Conservation (phyloP, 1,140 invertebrate genomes). For the Anastrepha obliqua region DNA sequence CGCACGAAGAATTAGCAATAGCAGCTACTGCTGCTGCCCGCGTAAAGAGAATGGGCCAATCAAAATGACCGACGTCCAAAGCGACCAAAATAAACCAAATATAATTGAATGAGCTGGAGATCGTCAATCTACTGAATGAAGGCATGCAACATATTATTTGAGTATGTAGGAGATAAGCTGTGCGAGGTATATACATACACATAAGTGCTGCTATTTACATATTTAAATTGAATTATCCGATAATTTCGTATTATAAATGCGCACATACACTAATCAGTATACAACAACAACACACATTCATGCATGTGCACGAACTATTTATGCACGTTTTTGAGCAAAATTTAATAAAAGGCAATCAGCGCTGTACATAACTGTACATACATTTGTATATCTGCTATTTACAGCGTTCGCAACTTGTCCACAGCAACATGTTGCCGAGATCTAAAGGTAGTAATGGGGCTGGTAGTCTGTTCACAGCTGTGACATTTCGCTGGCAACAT, state of each 20-base stretch:
- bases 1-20: neutral
- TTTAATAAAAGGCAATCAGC: too few species aligned
- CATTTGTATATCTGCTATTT: too few species aligned
- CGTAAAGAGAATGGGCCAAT: neutral
- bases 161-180: neutral
- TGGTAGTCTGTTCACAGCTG: too few species aligned
- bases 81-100: slow-evolving; percentile 46
- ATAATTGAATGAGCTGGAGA: slow-evolving; percentile 35
- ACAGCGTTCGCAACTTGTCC: too few species aligned
- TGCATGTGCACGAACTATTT: too few species aligned
- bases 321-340: too few species aligned
- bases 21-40: neutral
- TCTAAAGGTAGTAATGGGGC: too few species aligned
- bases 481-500: too few species aligned
- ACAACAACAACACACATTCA: neutral
- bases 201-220: neutral
- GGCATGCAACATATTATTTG: neutral
- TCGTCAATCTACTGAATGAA: slow-evolving; percentile 47
- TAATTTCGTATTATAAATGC: slow-evolving; percentile 21
- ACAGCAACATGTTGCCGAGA: too few species aligned
- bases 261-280: neutral
- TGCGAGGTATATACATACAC: neutral
- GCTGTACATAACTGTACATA: too few species aligned
- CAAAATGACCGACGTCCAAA: slow-evolving; percentile 18
- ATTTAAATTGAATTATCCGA: slow-evolving; percentile 31